phyloP scores from a whole-genome alignment of 2,113 vertebrate genomes.

The Eidolon helvum region DNA sequence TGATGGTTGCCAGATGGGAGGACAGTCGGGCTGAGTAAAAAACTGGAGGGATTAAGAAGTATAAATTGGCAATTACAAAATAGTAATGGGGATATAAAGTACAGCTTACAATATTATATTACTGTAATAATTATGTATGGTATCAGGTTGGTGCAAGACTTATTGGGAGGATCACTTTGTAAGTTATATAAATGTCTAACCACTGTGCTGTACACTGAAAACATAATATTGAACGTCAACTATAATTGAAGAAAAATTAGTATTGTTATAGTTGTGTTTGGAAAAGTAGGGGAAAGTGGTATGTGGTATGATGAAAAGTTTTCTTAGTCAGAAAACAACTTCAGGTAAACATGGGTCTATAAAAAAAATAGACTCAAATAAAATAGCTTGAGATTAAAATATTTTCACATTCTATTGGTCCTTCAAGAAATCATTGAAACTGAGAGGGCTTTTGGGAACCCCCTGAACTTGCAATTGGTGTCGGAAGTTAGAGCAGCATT shows the following conservation, averaged over 20 bases:
- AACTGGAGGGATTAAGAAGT: too few relatives aligned
- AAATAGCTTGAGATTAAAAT: constrained; percentile 35
- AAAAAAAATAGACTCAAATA: constrained; percentile 39
- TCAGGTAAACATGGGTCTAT: not conserved
- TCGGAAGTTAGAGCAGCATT: not conserved
- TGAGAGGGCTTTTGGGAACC: not conserved
- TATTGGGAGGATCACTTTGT: too few relatives aligned
- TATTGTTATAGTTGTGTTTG: not conserved
- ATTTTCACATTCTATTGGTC: not conserved
- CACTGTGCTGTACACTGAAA: too few relatives aligned
- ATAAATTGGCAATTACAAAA: too few relatives aligned
- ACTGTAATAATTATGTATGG: too few relatives aligned
- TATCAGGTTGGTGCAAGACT: too few relatives aligned
- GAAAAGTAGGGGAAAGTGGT: not conserved
- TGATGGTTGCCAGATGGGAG: too few relatives aligned
- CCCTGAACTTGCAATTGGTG: not conserved
- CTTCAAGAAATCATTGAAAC: not conserved
- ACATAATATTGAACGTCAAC: too few relatives aligned
- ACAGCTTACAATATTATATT: too few relatives aligned
- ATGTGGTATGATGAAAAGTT: not conserved
- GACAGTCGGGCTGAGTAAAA: too few relatives aligned
- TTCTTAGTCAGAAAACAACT: not conserved
- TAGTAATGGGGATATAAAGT: too few relatives aligned
- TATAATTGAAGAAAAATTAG: not conserved
- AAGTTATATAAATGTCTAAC: too few relatives aligned